A percentile compares a stretch with the other conserved stretches of the same genome.
These are phyloP conservation scores for Telenomus remus DNA, from an alignment of 1,140 invertebrate species.

Conservation along the genomic window DNA sequence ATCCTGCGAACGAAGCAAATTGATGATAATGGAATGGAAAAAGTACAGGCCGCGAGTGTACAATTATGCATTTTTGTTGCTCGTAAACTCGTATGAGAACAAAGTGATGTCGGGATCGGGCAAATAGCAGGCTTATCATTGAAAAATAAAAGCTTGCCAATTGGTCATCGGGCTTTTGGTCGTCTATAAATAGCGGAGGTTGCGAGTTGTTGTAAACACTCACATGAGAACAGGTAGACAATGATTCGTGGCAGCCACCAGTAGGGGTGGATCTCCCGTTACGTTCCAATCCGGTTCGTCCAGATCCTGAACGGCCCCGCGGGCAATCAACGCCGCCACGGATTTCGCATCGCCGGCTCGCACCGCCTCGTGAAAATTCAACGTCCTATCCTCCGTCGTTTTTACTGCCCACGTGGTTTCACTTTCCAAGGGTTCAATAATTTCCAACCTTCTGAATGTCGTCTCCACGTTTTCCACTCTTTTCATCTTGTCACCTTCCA, in stretches of 20 bases:
- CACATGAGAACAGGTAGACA: slow-evolving; percentile 68
- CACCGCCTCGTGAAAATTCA: slow-evolving; percentile 67
- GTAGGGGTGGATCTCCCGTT: slow-evolving; percentile 71
- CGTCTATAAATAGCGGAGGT: slow-evolving; percentile 32
- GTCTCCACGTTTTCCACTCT: slow-evolving; percentile 1
- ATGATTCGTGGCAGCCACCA: slow-evolving; percentile 69
- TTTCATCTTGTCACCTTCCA: background rate
- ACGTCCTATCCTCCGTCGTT: slow-evolving; percentile 8
- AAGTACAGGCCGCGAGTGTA: background rate
- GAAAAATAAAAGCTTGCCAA: background rate
- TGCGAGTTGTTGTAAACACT: slow-evolving; percentile 27
- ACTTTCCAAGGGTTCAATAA: slow-evolving; percentile 1
- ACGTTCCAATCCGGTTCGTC: slow-evolving; percentile 73
- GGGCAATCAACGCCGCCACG: slow-evolving; percentile 60
- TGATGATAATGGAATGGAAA: background rate
- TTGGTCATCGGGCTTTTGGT: slow-evolving; percentile 15
- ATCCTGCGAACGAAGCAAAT: background rate
- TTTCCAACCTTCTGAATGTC: slow-evolving; percentile 10
- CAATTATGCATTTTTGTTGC: background rate
- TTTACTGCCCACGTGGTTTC: slow-evolving; percentile 7
- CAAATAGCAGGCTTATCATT: background rate
- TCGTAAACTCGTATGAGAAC: background rate
- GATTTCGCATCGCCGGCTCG: slow-evolving; percentile 60
- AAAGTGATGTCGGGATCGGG: background rate
- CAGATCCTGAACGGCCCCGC: slow-evolving; percentile 63